These are phyloP conservation scores for Osmoderma eremita DNA, from an alignment of 2,888 invertebrate species.

Conservation along the genomic window DNA sequence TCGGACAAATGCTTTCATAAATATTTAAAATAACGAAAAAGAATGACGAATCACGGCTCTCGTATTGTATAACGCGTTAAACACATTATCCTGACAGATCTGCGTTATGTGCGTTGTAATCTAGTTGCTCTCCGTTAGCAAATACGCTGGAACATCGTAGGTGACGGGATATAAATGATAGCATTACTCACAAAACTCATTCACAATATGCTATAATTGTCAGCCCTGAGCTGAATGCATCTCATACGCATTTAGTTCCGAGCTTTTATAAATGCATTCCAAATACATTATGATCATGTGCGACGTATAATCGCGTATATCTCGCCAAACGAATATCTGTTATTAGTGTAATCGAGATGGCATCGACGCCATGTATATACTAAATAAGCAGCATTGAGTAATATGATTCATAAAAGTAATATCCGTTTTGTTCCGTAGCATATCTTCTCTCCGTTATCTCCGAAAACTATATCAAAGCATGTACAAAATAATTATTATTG, in stretches of 20 bases:
- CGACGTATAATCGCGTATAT: constrained; percentile 37
- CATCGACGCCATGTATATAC: no score
- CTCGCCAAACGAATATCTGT: constrained; percentile 21
- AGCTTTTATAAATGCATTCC: constrained; percentile 36
- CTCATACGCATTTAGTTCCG: constrained; percentile 41
- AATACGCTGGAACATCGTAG: constrained; percentile 34
- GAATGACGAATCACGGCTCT: not conserved
- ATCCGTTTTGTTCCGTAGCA: no score
- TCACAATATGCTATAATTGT: constrained; percentile 43
- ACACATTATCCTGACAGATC: constrained; percentile 13
- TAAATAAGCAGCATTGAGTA: no score
- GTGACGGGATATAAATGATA: constrained; percentile 39
- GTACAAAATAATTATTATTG: no score
- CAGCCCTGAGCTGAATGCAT: constrained; percentile 45
- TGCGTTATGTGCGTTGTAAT: constrained; percentile 14
- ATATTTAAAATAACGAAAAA: no score
- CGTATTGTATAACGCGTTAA: constrained; percentile 11
- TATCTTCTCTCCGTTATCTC: no score
- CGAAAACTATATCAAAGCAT: no score
- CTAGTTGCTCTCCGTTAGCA: constrained; percentile 12
- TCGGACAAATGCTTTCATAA: no score
- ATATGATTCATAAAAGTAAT: no score
- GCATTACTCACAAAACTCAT: constrained; percentile 38
- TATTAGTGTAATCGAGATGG: not conserved
- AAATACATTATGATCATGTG: constrained; percentile 40